phyloP scores from a whole-genome alignment of 2,888 invertebrate species.

The Microctonus hyperodae region DNA sequence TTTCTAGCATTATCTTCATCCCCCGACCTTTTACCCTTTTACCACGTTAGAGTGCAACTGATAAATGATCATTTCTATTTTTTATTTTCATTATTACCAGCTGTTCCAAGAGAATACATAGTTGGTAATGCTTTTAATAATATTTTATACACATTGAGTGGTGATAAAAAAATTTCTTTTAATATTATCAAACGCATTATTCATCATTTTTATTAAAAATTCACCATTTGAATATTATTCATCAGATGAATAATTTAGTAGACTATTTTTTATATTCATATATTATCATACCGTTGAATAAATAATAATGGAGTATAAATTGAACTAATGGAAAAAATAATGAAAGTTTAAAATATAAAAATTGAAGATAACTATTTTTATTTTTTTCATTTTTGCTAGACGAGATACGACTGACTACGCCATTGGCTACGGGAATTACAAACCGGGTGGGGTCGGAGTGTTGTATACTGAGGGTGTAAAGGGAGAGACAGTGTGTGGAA shows the following conservation, averaged over 20 bases:
- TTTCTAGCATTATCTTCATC: slow-evolving; percentile 29
- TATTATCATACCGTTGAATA: too few species aligned
- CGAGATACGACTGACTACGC: slow-evolving; percentile 2
- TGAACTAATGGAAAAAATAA: too few species aligned
- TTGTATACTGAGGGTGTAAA: slow-evolving; percentile 9
- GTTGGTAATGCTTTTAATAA: neutral
- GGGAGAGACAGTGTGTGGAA: slow-evolving; percentile 29
- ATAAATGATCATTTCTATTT: slow-evolving; percentile 20
- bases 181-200: neutral
- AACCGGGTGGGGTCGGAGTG: slow-evolving; percentile 4
- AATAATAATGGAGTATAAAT: too few species aligned
- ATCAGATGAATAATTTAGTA: too few species aligned
- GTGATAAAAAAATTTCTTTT: neutral
- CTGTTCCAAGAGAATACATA: slow-evolving; percentile 6
- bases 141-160: neutral
- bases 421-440: slow-evolving; percentile 8
- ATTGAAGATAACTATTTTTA: neutral
- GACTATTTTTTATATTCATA: too few species aligned
- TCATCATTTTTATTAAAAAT: neutral
- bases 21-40: slow-evolving; percentile 24
- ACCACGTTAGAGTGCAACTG: slow-evolving; percentile 22
- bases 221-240: too few species aligned
- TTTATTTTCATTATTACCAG: slow-evolving; percentile 15
- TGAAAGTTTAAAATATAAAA: too few species aligned
- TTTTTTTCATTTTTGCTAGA: neutral